These are phyloP conservation scores for Drosophila trapezifrons DNA, from an alignment of 1,140 invertebrate species.

Conservation along the genomic window DNA sequence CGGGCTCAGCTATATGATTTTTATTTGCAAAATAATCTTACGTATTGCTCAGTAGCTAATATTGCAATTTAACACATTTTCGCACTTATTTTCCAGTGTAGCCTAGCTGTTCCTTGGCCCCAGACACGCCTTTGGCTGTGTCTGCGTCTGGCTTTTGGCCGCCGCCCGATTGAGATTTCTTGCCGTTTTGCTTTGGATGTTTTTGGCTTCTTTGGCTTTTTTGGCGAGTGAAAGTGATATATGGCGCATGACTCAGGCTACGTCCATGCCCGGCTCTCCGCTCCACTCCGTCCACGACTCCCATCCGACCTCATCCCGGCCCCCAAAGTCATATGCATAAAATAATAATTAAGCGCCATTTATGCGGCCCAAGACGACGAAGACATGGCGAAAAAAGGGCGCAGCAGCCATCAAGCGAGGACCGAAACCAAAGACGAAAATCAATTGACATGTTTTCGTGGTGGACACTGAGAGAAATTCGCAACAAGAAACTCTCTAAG, in stretches of 20 bases:
- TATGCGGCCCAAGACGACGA: slow-evolving; percentile 63
- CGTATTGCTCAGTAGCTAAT: rapidly evolving
- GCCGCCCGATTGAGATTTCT: slow-evolving; percentile 69
- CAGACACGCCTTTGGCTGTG: slow-evolving; percentile 64
- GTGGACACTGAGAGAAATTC: slow-evolving; percentile 35
- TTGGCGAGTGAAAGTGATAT: slow-evolving; percentile 79
- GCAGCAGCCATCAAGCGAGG: slow-evolving; percentile 56
- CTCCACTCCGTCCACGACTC: slow-evolving; percentile 12
- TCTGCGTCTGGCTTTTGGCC: slow-evolving; percentile 48
- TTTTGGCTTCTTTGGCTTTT: slow-evolving; percentile 37
- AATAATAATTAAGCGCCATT: slow-evolving; percentile 77
- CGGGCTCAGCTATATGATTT: background rate
- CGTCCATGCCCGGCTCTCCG: slow-evolving; percentile 34
- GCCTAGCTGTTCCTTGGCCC: slow-evolving; percentile 45
- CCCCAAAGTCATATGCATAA: slow-evolving; percentile 71
- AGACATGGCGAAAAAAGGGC: slow-evolving; percentile 66
- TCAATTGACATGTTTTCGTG: slow-evolving; percentile 58
- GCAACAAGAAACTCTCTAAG: too few relatives aligned
- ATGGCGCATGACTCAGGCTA: slow-evolving; percentile 73
- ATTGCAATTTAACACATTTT: background rate
- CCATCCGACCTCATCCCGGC: slow-evolving; percentile 43
- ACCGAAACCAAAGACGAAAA: slow-evolving; percentile 49
- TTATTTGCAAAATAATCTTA: background rate
- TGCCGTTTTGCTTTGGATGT: slow-evolving; percentile 49
- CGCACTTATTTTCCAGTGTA: background rate